Conservation (phyloP, 1,140 invertebrate species). For the Drosophila lini region DNA sequence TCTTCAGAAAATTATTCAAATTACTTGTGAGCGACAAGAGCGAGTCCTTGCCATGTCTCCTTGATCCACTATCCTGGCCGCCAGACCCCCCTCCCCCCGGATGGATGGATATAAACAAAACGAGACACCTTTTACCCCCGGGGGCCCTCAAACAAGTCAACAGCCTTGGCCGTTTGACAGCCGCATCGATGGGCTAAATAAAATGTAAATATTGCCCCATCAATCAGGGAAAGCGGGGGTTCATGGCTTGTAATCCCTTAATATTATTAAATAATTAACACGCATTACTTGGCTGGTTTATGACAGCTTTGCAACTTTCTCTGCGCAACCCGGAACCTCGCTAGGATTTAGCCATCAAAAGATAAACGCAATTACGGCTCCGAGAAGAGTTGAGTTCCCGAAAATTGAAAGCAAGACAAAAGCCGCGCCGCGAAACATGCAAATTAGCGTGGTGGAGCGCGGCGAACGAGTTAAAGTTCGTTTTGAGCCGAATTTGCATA, state of each 20-base stretch:
- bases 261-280: slow-evolving; percentile 82
- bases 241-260: slow-evolving; percentile 70
- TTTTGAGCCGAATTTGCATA: slow-evolving; percentile 75
- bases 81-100: background rate
- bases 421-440: slow-evolving; percentile 69
- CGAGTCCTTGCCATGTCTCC: slow-evolving; percentile 22
- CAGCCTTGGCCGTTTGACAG: slow-evolving; percentile 67
- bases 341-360: slow-evolving; percentile 73
- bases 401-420: slow-evolving; percentile 56
- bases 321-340: slow-evolving; percentile 20
- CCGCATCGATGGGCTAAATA: slow-evolving; percentile 42
- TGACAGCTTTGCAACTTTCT: slow-evolving; percentile 47
- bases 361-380: slow-evolving; percentile 76
- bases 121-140: slow-evolving; percentile 40
- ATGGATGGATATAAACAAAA: slow-evolving; percentile 48
- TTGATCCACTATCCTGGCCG: slow-evolving; percentile 2
- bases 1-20: slow-evolving; percentile 80
- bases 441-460: slow-evolving; percentile 64
- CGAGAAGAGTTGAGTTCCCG: slow-evolving; percentile 16
- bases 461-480: slow-evolving; percentile 78
- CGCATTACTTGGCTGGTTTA: slow-evolving; percentile 70
- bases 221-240: slow-evolving; percentile 45
- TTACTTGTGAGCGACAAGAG: slow-evolving; percentile 61
- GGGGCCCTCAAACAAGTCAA: slow-evolving; percentile 37
- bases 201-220: slow-evolving; percentile 39